phyloP scores from a whole-genome alignment of 2,888 invertebrate genomes.

The Orthosia incerta region DNA sequence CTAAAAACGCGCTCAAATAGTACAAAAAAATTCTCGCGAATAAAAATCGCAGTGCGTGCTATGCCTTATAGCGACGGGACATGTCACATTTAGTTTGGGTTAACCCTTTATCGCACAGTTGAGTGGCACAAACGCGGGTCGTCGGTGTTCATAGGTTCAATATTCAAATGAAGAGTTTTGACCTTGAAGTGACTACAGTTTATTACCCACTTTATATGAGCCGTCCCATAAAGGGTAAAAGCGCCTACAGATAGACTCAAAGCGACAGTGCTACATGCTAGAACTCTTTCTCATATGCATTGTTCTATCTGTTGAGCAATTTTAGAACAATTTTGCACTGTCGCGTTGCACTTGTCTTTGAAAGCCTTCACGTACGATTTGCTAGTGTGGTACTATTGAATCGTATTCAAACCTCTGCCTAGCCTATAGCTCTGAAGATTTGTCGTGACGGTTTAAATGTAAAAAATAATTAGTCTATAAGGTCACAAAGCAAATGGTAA shows the following conservation, averaged over 20 bases:
- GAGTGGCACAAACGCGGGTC: no score
- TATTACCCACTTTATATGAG: no score
- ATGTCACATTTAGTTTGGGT: background rate
- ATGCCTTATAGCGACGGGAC: background rate
- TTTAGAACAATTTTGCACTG: background rate
- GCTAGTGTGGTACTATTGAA: no score
- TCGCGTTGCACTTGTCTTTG: background rate
- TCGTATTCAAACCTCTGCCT: background rate
- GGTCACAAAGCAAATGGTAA: background rate
- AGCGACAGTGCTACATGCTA: background rate
- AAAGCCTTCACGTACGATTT: background rate
- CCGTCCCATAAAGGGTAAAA: no score
- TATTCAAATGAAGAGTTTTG: no score
- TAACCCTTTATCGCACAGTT: background rate
- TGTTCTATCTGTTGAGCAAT: background rate
- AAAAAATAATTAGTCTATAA: background rate
- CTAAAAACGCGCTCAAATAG: no score
- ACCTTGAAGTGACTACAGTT: no score
- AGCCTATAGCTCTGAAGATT: background rate
- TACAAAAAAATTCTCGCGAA: no score
- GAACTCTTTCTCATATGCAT: no score
- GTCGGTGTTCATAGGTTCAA: no score
- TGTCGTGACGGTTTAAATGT: constrained; percentile 12
- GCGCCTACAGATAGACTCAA: background rate
- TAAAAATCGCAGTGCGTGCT: no score